Conservation (phyloP, 2,888 invertebrate species). For the Lithosia quadra region DNA sequence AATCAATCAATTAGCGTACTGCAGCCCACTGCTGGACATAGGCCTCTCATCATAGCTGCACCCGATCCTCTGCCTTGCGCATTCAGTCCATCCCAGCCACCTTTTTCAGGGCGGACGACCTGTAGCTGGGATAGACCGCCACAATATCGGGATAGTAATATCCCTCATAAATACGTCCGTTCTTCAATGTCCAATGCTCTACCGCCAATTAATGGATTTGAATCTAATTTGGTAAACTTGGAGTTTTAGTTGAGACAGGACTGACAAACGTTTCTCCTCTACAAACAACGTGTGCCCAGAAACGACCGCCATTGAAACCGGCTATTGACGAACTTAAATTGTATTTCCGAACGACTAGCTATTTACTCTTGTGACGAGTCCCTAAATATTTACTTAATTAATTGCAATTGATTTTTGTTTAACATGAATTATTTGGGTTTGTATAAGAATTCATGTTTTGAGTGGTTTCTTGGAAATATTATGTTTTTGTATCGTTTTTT, state of each 20-base stretch:
- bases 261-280: conserved; percentile 47
- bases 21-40: too few species aligned
- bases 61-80: too few species aligned
- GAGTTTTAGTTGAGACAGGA: conserved; percentile 38
- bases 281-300: conserved; percentile 58
- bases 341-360: conserved; percentile 67
- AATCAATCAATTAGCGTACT: too few species aligned
- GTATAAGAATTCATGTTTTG: conserved; percentile 27
- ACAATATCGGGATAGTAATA: too few species aligned
- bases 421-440: conserved; percentile 42
- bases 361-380: conserved; percentile 64
- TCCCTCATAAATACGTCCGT: too few species aligned
- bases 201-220: conserved; percentile 46
- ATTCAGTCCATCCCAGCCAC: too few species aligned
- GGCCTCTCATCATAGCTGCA: too few species aligned
- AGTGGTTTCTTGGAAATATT: conserved; percentile 35
- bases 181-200: conserved; percentile 21
- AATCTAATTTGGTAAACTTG: conserved; percentile 55
- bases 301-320: conserved; percentile 56
- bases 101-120: too few species aligned
- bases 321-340: conserved; percentile 79
- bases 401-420: conserved; percentile 51
- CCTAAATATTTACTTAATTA: conserved; percentile 59
- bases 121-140: too few species aligned
- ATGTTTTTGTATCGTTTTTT: neutral